Evolutionary conservation across 2,888 invertebrate species (phyloP).

Genomic region (Lucinisca nassula): DNA sequence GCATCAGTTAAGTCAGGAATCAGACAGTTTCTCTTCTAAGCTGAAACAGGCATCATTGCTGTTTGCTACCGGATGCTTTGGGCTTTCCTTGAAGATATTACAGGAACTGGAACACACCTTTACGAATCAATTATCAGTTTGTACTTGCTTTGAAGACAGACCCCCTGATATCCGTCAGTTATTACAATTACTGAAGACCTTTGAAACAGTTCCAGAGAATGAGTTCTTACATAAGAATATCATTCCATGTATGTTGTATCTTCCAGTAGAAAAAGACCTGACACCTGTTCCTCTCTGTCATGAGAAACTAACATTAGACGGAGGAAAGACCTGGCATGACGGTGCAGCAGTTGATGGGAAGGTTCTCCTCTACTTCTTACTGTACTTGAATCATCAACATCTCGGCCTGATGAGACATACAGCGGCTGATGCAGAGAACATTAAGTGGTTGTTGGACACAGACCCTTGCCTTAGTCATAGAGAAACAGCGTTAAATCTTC

Average conservation of each 20-base stretch:
- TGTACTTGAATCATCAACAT: neutral
- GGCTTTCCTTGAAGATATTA: neutral
- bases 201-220: neutral
- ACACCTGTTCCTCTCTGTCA: neutral
- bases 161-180: neutral
- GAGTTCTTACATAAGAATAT: neutral
- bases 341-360: neutral
- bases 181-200: neutral
- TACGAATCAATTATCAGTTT: neutral
- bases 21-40: neutral
- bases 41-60: neutral
- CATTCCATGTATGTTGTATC: neutral
- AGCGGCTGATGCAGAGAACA: neutral
- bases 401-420: neutral
- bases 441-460: neutral
- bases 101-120: neutral
- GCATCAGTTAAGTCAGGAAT: neutral
- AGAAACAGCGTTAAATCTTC: constrained; percentile 25
- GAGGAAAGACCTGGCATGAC: neutral
- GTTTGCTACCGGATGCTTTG: neutral
- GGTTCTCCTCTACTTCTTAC: neutral
- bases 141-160: neutral
- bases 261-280: neutral
- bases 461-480: constrained; percentile 3
- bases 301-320: neutral